Evolutionary conservation across 1,140 invertebrate species (phyloP), one percentile per base, ranked within the genome.

Genomic region (Habropoda laboriosa): DNA sequence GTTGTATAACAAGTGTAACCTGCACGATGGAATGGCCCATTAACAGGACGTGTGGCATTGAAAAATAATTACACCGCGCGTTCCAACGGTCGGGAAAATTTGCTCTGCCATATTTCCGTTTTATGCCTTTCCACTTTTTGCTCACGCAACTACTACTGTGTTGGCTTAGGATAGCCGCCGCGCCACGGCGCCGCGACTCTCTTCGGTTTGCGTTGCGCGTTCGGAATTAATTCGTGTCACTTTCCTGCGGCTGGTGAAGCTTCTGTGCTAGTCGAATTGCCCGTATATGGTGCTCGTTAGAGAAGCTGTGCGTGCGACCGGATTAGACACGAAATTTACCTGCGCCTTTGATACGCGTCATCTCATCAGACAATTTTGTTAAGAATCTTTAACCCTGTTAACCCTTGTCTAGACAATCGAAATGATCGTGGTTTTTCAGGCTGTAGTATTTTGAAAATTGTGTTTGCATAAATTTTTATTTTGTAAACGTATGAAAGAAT

Each of bases 1-100:
- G 79, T 87, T 86, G 79, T 84, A 80, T 86, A 88, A 88, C 80
- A 81, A 84, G 64, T 60, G 76, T 87, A 85, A 87, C 67, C 30
- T n/a, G 32, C 35, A 47, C 45, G 47, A n/a, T 13, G 47, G 21
- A 73, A 45, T 76, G 55, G 55, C 21, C 55, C 70, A 47, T 85
- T 79, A 85, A 60, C 42, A n/a, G 30, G 35, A 66, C n/a, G 32
- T 12, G 66, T 72, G 85, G 76, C 80, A 86, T 86, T 86, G 83
- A 86, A 86, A 86, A 82, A 82, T 86, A 82, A 82, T 86, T 76
- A 57, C 45, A 3, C 45, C 24, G 16, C 32, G 27, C 55, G 63
- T 85, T 67, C 45, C 74, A 40, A 61, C 58, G 55, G 79, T 78
- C 49, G 57, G 35, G 64, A 76, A 82, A 77, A 63, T 60, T 82